Conservation (phyloP, 2,113 vertebrate species). For the Solenodon paradoxus region DNA sequence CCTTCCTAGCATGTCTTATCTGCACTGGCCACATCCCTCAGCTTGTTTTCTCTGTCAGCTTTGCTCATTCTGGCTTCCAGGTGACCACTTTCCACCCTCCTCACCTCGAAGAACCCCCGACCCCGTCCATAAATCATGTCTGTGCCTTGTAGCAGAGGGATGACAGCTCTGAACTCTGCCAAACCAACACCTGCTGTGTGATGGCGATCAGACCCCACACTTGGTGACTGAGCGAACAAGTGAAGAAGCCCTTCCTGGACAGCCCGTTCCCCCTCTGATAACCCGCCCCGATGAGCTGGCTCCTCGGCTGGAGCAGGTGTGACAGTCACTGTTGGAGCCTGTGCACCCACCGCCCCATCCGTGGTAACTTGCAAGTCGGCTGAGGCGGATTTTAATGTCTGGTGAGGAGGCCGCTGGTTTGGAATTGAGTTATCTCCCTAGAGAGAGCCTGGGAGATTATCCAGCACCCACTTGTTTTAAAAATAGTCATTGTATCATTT, state of each 20-base stretch:
- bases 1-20: neutral
- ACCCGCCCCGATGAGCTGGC: accelerated
- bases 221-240: neutral
- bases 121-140: neutral
- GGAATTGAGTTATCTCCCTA: neutral
- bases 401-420: neutral
- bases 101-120: neutral
- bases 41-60: accelerated
- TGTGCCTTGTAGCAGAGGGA: neutral
- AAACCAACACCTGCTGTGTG: neutral
- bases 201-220: neutral
- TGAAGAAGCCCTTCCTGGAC: neutral
- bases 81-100: neutral
- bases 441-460: neutral
- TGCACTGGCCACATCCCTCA: neutral
- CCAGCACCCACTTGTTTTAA: no score
- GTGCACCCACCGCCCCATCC: accelerated
- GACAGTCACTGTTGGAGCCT: accelerated
- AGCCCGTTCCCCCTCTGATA: neutral
- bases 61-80: neutral
- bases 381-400: neutral
- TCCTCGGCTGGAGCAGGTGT: neutral
- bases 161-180: neutral
- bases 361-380: neutral
- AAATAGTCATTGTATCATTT: no score